Conservation (phyloP, 2,888 invertebrate genomes). For the Argyra leucocephala region DNA sequence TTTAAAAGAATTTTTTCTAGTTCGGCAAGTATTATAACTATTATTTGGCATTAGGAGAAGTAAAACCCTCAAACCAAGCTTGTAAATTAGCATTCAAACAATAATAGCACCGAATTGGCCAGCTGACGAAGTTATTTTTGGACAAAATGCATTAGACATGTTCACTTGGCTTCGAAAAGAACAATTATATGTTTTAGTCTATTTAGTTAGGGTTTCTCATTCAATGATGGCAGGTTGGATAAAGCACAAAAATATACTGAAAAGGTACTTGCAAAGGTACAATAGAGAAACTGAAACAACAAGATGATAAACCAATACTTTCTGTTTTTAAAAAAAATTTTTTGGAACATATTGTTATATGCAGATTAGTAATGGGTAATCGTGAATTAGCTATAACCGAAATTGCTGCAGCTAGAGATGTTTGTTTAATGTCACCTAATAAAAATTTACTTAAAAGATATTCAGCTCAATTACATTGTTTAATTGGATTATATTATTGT, state of each 20-base stretch:
- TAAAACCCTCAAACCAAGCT: slow-evolving; percentile 93
- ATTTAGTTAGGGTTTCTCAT: slow-evolving; percentile 94
- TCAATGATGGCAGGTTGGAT: slow-evolving; percentile 98
- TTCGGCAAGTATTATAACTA: slow-evolving; percentile 94
- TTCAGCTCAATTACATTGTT: slow-evolving; percentile 73
- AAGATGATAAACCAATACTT: slow-evolving; percentile 71
- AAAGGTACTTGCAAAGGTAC: slow-evolving; percentile 92
- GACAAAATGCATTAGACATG: slow-evolving; percentile 74
- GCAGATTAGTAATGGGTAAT: slow-evolving; percentile 92
- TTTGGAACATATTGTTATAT: slow-evolving; percentile 94
- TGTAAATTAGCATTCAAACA: slow-evolving; percentile 95
- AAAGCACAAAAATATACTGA: slow-evolving; percentile 98
- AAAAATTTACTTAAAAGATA: slow-evolving; percentile 61
- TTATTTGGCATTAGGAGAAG: slow-evolving; percentile 93
- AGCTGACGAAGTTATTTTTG: slow-evolving; percentile 73
- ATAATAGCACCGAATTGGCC: slow-evolving; percentile 85
- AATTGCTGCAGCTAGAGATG: slow-evolving; percentile 44
- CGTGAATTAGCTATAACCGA: slow-evolving; percentile 79
- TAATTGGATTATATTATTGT: slow-evolving; percentile 90
- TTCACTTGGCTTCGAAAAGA: slow-evolving; percentile 98
- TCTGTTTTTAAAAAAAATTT: slow-evolving; percentile 90
- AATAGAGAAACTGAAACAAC: slow-evolving; percentile 80
- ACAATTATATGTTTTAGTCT: slow-evolving; percentile 92
- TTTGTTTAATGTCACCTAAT: slow-evolving; percentile 43
- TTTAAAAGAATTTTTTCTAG: slow-evolving; percentile 88